These are phyloP conservation scores for Carollia perspicillata DNA, from an alignment of 2,113 vertebrate species.

Conservation along the genomic window DNA sequence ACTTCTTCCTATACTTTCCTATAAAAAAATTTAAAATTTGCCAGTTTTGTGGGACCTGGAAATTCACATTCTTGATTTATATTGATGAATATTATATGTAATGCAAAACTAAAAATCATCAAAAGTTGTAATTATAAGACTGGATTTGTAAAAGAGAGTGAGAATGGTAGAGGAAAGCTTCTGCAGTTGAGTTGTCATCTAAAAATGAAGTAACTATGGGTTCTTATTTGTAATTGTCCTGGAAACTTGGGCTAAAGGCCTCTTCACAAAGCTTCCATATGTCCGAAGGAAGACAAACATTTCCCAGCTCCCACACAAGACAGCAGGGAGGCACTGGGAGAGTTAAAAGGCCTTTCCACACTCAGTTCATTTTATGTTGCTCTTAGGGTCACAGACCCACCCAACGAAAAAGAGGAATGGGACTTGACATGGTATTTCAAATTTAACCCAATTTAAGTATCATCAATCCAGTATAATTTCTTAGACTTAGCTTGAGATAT, in stretches of 20 bases:
- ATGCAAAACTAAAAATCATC: not conserved
- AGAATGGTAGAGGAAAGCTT: not conserved
- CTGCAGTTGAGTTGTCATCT: not conserved
- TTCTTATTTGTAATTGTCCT: not conserved
- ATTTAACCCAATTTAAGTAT: constrained; percentile 4
- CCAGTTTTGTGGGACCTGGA: not conserved
- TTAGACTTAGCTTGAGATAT: not conserved
- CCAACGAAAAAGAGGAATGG: not conserved
- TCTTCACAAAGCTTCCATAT: not conserved
- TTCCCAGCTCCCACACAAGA: not conserved
- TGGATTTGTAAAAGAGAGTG: not conserved
- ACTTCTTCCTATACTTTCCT: not conserved
- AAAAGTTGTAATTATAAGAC: not conserved
- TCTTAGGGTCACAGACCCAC: not conserved
- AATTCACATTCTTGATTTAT: not conserved
- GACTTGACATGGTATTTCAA: not conserved
- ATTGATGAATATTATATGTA: not conserved
- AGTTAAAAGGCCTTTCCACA: not conserved
- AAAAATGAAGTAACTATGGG: not conserved
- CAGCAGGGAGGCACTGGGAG: not conserved
- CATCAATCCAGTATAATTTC: not conserved
- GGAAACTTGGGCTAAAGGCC: not conserved
- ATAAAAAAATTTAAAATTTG: constrained; percentile 33
- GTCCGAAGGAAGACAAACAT: not conserved
- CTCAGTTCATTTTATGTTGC: not conserved